A percentile compares a stretch with the other conserved stretches of the same genome.
phyloP scores from a whole-genome alignment of 2,797 vertebrate species.

The Fistularia commersonii region DNA sequence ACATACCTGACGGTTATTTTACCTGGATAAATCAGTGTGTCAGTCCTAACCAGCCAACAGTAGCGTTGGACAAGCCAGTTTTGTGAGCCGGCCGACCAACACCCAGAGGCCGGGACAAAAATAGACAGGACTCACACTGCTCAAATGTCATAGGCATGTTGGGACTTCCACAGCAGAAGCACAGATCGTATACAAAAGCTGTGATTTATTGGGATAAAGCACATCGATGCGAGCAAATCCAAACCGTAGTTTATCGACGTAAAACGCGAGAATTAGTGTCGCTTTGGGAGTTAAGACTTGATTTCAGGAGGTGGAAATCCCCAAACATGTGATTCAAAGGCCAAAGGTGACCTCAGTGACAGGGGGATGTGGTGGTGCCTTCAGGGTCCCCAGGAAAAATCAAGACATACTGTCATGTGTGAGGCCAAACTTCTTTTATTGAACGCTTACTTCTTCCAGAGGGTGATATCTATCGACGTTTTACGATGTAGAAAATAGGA shows the following conservation, averaged over 20 bases:
- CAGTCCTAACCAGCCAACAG: slow-evolving; percentile 37
- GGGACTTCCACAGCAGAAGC: slow-evolving; percentile 30
- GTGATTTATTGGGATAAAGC: slow-evolving; percentile 4
- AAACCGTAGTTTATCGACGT: no score
- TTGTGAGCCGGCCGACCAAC: slow-evolving; percentile 37
- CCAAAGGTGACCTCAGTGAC: slow-evolving; percentile 45
- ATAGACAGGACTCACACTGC: slow-evolving; percentile 72
- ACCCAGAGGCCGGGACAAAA: slow-evolving; percentile 73
- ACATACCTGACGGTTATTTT: slow-evolving; percentile 12
- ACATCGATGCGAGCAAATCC: background rate
- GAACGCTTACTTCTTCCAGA: no score
- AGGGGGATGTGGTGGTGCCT: slow-evolving; percentile 19
- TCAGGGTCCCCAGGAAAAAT: slow-evolving; percentile 11
- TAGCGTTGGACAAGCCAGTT: slow-evolving; percentile 47
- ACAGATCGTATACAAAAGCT: background rate
- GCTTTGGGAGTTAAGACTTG: background rate
- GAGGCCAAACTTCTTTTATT: no score
- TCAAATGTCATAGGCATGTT: slow-evolving; percentile 69
- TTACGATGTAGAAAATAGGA: no score
- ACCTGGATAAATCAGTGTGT: slow-evolving; percentile 43
- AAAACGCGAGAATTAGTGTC: background rate
- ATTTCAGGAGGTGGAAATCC: slow-evolving; percentile 45
- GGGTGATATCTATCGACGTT: no score
- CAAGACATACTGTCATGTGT: no score
- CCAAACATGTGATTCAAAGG: slow-evolving; percentile 60